Evolutionary conservation across 2,797 vertebrate species (phyloP), one percentile per base, ranked within the genome.

Genomic region (Tympanoctomys barrerae): DNA sequence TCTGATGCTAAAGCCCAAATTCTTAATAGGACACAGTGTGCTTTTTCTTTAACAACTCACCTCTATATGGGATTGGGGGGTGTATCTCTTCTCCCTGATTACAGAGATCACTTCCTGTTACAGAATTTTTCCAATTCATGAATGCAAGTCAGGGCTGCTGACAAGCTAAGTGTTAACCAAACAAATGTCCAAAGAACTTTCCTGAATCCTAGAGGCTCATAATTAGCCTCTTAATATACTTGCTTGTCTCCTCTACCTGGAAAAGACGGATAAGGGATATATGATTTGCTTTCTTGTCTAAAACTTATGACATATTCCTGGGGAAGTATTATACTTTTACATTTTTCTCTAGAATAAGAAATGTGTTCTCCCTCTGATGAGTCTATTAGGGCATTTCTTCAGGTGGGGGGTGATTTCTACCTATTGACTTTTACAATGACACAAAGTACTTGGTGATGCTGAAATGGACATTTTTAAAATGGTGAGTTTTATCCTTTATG

Each of bases 301-400:
- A 49, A 22, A 16, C 8, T 64, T 87, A 19, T 66, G 89, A 61
- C 24, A 16, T 84, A 42, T 88, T 94, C 22, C 7, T 64, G 5
- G 36, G 4, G 12, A 90, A 89, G 9, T 24, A 62, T 13, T 64
- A 59, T 21, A 61, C 3, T 92, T 80, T 61, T 36, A 73, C 24
- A 61, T 88, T 85, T 62, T 92, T 81, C 28, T 82, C 33, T 70
- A 80, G 68, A 91, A 92, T 59, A n/a, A 83, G 94, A 94, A 81
- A 21, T 10, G 36, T 68, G 28, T 21, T 75, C 21, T 71, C n/a
- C 66, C 28, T 91, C 46, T 78, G 28, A 77, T 92, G 66, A 10
- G 1, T 10, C 10, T 73, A 2, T 21, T 71, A 26, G 57, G 5
- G 62, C 39, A 90, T 89, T 90, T 93, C 21, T 93, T 87, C 46